Conservation (phyloP, 37 sponge, comb jelly and placozoan genomes). For the Crambe crambe region DNA sequence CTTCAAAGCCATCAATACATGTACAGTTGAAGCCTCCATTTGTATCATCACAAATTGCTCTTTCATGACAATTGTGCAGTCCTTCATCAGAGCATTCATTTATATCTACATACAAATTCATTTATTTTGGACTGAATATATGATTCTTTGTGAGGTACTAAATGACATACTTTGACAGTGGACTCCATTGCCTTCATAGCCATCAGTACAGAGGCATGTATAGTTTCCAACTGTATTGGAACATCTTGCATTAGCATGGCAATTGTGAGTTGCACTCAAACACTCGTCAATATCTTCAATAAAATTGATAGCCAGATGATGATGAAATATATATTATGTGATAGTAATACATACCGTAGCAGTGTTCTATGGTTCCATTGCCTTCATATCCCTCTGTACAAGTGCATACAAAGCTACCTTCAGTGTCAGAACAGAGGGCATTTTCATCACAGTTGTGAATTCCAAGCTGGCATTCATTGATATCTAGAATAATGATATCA, state of each 20-base stretch:
- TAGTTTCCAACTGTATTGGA: constrained; percentile 19
- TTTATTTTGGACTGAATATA: neutral
- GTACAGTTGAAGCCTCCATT: constrained; percentile 25
- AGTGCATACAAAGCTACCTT: neutral
- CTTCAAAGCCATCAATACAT: constrained; percentile 13
- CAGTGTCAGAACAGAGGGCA: neutral
- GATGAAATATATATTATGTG: constrained; percentile 8
- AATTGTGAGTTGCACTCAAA: neutral
- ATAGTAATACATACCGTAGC: too few relatives aligned
- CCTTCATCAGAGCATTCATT: constrained; percentile 8
- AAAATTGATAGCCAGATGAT: neutral
- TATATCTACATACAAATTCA: constrained; percentile 4
- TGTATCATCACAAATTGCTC: constrained; percentile 22
- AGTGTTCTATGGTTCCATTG: too few relatives aligned
- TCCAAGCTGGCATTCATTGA: neutral
- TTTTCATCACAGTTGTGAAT: neutral
- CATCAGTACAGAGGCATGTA: constrained; percentile 36
- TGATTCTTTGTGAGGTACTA: neutral
- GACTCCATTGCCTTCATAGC: constrained; percentile 39
- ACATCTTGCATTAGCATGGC: constrained; percentile 21
- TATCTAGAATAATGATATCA: too few relatives aligned
- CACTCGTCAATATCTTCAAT: constrained; percentile 51
- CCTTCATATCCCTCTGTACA: neutral
- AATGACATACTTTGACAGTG: constrained; percentile 21
- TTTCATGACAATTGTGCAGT: neutral